Percentiles rank a stretch among this genome's conserved stretches.
Conservation (phyloP, 1,140 invertebrate genomes). For the Rhynchophorus ferrugineus region DNA sequence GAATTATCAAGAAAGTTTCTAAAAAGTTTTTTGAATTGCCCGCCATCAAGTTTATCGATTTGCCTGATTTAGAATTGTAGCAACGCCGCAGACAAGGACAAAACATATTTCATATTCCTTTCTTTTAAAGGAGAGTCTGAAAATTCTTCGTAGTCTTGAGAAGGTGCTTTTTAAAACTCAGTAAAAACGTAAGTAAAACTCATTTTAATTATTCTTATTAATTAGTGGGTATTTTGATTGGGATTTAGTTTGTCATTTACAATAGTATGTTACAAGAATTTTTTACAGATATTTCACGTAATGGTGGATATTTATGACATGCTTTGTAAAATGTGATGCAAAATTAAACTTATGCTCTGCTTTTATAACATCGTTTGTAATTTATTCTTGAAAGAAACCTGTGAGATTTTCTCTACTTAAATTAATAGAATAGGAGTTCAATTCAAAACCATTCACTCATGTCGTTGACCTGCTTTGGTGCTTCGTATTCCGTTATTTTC, state of each 20-base stretch:
- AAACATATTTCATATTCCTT: constrained; percentile 16
- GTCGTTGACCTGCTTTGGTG: constrained; percentile 18
- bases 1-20: neutral
- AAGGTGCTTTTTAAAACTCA: constrained; percentile 36
- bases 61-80: neutral
- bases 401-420: too few species aligned
- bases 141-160: constrained; percentile 32
- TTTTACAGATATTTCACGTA: too few species aligned
- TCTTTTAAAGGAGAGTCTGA: constrained; percentile 20
- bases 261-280: too few species aligned
- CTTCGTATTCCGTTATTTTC: constrained; percentile 15
- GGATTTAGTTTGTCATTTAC: neutral
- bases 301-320: too few species aligned
- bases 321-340: too few species aligned
- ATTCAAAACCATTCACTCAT: constrained; percentile 7
- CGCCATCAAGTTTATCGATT: constrained; percentile 11
- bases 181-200: constrained; percentile 34
- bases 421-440: too few species aligned
- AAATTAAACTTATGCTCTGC: too few species aligned
- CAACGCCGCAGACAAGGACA: constrained; percentile 18
- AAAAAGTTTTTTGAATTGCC: constrained; percentile 14
- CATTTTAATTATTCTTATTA: neutral
- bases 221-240: neutral
- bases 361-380: too few species aligned
- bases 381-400: too few species aligned